A percentile compares a stretch with the other conserved stretches of the same genome.
These are phyloP conservation scores for Chitala chitala DNA, from an alignment of 2,113 vertebrate genomes.

Conservation along the genomic window DNA sequence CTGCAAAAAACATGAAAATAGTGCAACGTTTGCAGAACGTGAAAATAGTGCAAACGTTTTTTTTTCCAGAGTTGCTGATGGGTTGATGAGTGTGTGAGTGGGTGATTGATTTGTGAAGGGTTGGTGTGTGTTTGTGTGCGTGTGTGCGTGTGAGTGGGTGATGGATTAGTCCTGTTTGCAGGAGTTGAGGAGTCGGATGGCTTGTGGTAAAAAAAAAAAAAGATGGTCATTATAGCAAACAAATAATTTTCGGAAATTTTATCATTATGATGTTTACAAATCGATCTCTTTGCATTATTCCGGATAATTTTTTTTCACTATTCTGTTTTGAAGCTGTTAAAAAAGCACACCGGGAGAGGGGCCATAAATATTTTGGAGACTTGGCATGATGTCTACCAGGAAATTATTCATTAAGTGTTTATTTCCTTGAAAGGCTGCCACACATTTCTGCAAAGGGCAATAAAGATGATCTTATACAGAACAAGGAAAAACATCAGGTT, in stretches of 20 bases:
- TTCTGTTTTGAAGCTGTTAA: not conserved
- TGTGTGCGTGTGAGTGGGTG: not conserved
- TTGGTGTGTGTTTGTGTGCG: not conserved
- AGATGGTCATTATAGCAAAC: not conserved
- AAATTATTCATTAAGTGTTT: slow-evolving; percentile 33
- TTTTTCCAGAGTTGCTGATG: too few species aligned
- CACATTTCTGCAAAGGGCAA: too few species aligned
- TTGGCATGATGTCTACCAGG: slow-evolving; percentile 39
- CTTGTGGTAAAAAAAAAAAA: not conserved
- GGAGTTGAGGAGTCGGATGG: too few species aligned
- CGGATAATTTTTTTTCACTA: slow-evolving; percentile 5
- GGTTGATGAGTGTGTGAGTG: too few species aligned
- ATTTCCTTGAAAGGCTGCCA: slow-evolving; percentile 42
- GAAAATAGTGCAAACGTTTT: too few species aligned
- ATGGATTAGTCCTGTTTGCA: not conserved
- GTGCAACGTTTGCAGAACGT: too few species aligned
- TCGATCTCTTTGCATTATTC: too few species aligned
- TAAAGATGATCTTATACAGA: too few species aligned
- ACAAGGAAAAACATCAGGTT: too few species aligned
- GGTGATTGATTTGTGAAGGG: too few species aligned
- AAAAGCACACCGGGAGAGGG: not conserved
- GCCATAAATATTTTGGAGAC: not conserved
- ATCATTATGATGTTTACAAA: not conserved
- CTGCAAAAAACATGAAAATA: too few species aligned
- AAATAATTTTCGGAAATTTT: too few species aligned